A percentile compares a stretch with the other conserved stretches of the same genome.
phyloP scores from a whole-genome alignment of 2,888 invertebrate genomes.

The Rhagonycha lutea region DNA sequence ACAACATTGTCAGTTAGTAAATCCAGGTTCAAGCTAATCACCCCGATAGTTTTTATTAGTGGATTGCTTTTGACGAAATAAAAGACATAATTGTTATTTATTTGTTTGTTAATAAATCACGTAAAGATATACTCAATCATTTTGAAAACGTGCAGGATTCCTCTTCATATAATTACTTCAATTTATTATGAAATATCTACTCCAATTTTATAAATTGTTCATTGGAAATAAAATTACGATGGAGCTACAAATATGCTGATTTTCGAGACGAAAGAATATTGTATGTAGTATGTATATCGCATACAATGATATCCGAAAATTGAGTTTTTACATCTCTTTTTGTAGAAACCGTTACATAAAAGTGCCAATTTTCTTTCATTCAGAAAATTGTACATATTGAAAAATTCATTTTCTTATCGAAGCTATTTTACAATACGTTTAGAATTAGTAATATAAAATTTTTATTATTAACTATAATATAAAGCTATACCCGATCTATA shows the following conservation, averaged over 20 bases:
- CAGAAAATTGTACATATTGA: not conserved
- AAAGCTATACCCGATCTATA: too few relatives aligned
- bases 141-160: not conserved
- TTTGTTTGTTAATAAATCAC: not conserved
- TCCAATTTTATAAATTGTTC: not conserved
- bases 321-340: not conserved
- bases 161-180: not conserved
- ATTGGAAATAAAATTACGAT: not conserved
- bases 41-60: not conserved
- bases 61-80: not conserved
- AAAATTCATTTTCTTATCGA: not conserved
- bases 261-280: not conserved
- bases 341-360: not conserved
- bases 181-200: not conserved
- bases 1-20: not conserved
- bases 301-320: not conserved
- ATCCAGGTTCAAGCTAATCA: not conserved
- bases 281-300: not conserved
- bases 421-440: not conserved
- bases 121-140: not conserved
- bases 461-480: not conserved
- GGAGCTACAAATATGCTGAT: not conserved
- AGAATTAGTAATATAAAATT: not conserved
- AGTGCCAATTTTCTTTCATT: not conserved
- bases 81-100: not conserved